Conservation (phyloP, 2,113 vertebrate species). For the Gadus macrocephalus region DNA sequence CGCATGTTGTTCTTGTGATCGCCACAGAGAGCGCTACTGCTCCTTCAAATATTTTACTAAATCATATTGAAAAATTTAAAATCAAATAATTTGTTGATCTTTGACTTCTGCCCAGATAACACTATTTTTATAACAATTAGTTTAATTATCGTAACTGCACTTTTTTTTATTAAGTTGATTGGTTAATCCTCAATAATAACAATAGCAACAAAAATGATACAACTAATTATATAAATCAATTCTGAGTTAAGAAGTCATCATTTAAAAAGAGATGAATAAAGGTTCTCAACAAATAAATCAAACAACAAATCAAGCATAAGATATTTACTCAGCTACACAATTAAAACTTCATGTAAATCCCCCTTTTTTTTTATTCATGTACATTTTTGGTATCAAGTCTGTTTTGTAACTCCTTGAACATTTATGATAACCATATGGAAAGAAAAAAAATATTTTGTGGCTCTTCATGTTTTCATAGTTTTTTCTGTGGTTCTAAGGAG, state of each 20-base stretch:
- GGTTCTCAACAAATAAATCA: slow-evolving; percentile 25
- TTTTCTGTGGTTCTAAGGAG: not conserved
- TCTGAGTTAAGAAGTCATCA: slow-evolving; percentile 16
- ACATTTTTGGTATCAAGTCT: slow-evolving; percentile 59
- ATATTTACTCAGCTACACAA: slow-evolving; percentile 47
- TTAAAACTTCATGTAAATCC: slow-evolving; percentile 30
- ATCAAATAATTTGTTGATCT: slow-evolving; percentile 32
- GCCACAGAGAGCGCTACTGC: not conserved
- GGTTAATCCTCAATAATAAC: no score
- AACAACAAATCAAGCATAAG: slow-evolving; percentile 51
- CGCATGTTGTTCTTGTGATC: not conserved
- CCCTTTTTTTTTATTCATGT: slow-evolving; percentile 24
- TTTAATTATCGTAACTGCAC: slow-evolving; percentile 9
- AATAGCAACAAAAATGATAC: not conserved
- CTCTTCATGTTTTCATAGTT: slow-evolving; percentile 1
- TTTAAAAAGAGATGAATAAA: slow-evolving; percentile 27
- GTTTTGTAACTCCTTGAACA: slow-evolving; percentile 48
- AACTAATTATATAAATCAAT: slow-evolving; percentile 33
- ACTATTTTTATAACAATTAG: not conserved
- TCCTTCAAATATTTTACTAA: not conserved
- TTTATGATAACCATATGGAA: slow-evolving; percentile 40
- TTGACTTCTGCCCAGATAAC: not conserved
- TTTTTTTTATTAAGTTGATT: slow-evolving; percentile 26
- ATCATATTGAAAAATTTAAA: slow-evolving; percentile 33
- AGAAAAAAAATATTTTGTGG: slow-evolving; percentile 9